Conservation (phyloP, 2,113 vertebrate genomes). For the Callionymus lyra region DNA sequence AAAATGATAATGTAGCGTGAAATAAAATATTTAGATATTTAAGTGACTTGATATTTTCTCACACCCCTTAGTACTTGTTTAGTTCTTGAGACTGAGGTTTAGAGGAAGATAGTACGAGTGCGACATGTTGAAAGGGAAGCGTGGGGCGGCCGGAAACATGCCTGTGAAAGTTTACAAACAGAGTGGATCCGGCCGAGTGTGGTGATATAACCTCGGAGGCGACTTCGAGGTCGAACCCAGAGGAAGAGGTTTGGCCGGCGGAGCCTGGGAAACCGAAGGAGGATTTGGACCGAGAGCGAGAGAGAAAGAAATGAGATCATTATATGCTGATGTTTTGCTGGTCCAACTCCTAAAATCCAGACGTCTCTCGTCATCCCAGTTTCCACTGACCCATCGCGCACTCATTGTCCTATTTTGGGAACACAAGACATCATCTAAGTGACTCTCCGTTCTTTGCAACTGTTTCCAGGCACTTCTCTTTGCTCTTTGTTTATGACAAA, state of each 20-base stretch:
- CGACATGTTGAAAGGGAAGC: neutral
- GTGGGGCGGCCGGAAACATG: constrained; percentile 32
- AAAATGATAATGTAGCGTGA: too few species aligned
- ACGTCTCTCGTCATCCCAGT: constrained; percentile 41
- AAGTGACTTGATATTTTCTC: too few species aligned
- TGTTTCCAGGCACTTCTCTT: constrained; percentile 6
- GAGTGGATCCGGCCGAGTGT: constrained; percentile 20
- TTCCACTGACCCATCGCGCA: constrained; percentile 45
- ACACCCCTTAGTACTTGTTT: constrained; percentile 12
- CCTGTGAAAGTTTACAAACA: constrained; percentile 50
- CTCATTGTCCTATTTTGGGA: constrained; percentile 35
- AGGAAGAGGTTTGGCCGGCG: constrained; percentile 48
- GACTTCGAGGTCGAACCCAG: constrained; percentile 29
- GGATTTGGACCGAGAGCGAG: constrained; percentile 3
- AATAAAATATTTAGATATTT: too few species aligned
- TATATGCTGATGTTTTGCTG: constrained; percentile 24
- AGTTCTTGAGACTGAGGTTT: constrained; percentile 2
- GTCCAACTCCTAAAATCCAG: constrained; percentile 40
- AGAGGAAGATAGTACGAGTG: neutral
- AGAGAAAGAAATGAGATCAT: constrained; percentile 40
- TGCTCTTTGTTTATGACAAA: constrained; percentile 14
- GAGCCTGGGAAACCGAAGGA: constrained; percentile 50
- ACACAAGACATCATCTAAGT: constrained; percentile 35
- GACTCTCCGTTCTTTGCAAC: constrained; percentile 28
- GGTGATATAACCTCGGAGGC: constrained; percentile 29